Percentiles rank a stretch among this genome's conserved stretches.
These are phyloP conservation scores for Antheraea assamensis DNA, from an alignment of 2,888 invertebrate species.

Conservation along the genomic window DNA sequence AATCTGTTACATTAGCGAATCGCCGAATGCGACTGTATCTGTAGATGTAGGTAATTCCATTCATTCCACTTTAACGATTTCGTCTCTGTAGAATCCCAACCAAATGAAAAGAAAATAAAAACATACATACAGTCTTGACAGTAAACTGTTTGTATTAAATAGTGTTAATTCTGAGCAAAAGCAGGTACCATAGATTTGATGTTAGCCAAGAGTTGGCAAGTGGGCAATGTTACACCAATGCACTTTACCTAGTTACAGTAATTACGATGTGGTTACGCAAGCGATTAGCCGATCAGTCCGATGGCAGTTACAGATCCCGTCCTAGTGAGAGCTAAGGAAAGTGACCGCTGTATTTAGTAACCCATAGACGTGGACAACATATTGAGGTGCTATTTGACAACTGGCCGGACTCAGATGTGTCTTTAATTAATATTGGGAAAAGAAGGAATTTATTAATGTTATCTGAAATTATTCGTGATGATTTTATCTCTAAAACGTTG, in stretches of 20 bases:
- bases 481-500: no score
- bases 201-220: conserved; percentile 23
- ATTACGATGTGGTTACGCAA: conserved; percentile 19
- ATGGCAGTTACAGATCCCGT: conserved; percentile 13
- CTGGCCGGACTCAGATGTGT: conserved; percentile 40
- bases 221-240: conserved; percentile 17
- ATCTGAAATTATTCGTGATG: no score
- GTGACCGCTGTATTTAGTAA: conserved; percentile 73
- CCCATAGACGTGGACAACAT: conserved; percentile 42
- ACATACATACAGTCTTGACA: not conserved
- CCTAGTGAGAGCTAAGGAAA: conserved; percentile 72
- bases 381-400: conserved; percentile 44
- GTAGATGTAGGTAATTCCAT: not conserved
- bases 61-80: not conserved
- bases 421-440: not conserved
- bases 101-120: not conserved
- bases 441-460: not conserved
- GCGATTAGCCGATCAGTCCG: conserved; percentile 7
- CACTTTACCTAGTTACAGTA: conserved; percentile 14
- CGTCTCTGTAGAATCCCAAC: not conserved
- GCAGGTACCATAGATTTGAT: conserved; percentile 1
- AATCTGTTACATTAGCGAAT: no score
- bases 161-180: not conserved
- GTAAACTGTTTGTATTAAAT: not conserved
- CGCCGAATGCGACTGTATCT: no score